Conservation (phyloP, 2,113 vertebrate genomes). For the Xyliphius kryptos region DNA sequence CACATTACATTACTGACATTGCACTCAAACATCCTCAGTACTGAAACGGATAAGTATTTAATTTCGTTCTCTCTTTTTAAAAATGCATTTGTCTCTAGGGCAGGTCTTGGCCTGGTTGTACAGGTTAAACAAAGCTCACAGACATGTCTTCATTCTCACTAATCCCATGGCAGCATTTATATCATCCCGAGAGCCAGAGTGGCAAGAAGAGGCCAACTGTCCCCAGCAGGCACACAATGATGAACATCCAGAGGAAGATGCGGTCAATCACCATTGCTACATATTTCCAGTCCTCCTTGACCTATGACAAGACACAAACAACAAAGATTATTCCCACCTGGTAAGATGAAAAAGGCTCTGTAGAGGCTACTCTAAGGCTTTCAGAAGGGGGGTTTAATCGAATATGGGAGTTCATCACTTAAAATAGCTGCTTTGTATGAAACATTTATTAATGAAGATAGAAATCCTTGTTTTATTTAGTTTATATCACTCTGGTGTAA, state of each 20-base stretch:
- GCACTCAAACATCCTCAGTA: conserved; percentile 3
- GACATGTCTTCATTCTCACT: neutral
- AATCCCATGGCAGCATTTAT: conserved; percentile 16
- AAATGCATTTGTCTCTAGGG: neutral
- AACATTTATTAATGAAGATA: no score
- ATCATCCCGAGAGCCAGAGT: conserved; percentile 46
- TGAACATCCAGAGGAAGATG: conserved; percentile 48
- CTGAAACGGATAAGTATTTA: conserved; percentile 14
- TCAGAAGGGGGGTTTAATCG: no score
- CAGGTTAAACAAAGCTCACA: conserved; percentile 3
- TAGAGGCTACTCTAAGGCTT: no score
- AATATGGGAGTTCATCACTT: no score
- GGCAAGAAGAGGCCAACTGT: conserved; percentile 44
- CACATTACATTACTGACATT: conserved; percentile 10
- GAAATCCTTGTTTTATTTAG: no score
- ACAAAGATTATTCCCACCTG: conserved; percentile 51
- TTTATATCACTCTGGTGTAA: no score
- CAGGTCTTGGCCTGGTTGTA: conserved; percentile 8
- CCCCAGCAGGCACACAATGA: conserved; percentile 46
- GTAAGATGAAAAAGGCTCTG: neutral
- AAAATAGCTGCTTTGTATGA: no score
- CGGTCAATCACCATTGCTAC: no score
- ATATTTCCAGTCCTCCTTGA: conserved; percentile 49
- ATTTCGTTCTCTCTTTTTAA: conserved; percentile 8
- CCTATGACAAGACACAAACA: conserved; percentile 46